Base-by-base conservation (phyloP, 1,140 invertebrate species). In the Choristoneura fumiferana region DNA sequence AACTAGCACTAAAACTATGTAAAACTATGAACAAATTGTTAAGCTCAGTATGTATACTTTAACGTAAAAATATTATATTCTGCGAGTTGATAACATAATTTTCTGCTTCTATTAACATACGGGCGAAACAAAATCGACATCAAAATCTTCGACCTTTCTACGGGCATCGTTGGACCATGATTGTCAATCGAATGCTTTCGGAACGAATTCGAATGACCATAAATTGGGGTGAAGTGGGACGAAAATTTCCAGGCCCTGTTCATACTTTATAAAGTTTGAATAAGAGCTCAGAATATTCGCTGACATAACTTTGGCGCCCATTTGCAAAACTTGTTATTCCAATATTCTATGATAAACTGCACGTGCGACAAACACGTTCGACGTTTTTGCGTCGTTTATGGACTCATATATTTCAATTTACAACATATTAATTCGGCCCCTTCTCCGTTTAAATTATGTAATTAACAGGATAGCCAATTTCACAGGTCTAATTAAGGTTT, bases 261-360 rank as follows among this genome's bases (percentile, higher is more conserved):
- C 22, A 29, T 29, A 29, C 35, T 37, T 29, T 49, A 18, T 12
- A 49, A 49, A 49, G 18, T 49, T 49, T 29, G 10, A 49, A 29
- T 22, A 49, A 12, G n/a, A 18, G 10, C 12, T 6, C 9, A 18
- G 12, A 49, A 49, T 33, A 49, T 49, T 49, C 5, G 43, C n/a
- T 12, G 43, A 49, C 12, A 18, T 18, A 49, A 49, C 22, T 49
- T 49, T 33, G 0, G 43, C 43, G 43, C 22, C 22, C 43, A 18
- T 49, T 18, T 14, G 10, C 12, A 49, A 12, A 45, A 45, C 43
- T 49, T 49, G 43, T 49, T 49, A 49, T 49, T 29, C 43, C 43
- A 22, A 49, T 22, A 49, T 49, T 22, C 43, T 49, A 12, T 29
- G 43, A 45, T 12, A 49, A 22, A 29, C 17, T 49, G 12, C 12